A percentile compares a stretch with the other conserved stretches of the same genome.
Conservation (phyloP, 2,113 vertebrate species). For the Bathybates hornii region DNA sequence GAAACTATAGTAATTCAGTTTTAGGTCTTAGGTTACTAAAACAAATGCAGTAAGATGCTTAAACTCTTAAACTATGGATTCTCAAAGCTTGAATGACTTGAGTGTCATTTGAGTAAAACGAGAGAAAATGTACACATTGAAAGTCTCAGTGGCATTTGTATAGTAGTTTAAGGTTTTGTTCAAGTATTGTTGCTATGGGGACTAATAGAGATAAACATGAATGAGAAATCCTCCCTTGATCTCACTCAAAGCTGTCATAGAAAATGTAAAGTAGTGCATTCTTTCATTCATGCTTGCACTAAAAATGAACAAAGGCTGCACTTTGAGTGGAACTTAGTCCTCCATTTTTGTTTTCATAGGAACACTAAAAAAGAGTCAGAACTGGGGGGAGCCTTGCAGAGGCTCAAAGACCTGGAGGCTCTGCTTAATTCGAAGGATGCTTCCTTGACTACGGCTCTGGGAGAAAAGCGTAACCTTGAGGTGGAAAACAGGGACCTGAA, state of each 20-base stretch:
- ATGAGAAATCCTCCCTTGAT: neutral
- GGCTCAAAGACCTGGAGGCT: conserved; percentile 88
- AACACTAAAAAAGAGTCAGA: conserved; percentile 88
- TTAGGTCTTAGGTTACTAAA: neutral
- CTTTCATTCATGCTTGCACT: accelerated
- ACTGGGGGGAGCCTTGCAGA: conserved; percentile 72
- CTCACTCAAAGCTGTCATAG: neutral
- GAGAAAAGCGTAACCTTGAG: conserved; percentile 86
- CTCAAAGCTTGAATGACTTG: neutral
- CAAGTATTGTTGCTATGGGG: neutral
- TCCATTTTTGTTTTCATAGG: conserved; percentile 53
- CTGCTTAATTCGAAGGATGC: conserved; percentile 90
- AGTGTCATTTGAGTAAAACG: neutral
- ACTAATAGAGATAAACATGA: neutral
- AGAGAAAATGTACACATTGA: neutral
- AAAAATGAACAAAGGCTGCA: neutral
- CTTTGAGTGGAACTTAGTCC: neutral
- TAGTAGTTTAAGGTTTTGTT: neutral
- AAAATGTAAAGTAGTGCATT: neutral
- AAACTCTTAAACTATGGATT: neutral
- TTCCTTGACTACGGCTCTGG: conserved; percentile 78
- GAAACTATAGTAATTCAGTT: conserved; percentile 1
- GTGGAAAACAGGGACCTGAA: conserved; percentile 80
- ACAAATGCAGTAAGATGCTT: neutral
- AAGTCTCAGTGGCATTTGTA: neutral